These are phyloP conservation scores for Diadegma fenestrale DNA, from an alignment of 2,888 invertebrate species.

Conservation along the genomic window DNA sequence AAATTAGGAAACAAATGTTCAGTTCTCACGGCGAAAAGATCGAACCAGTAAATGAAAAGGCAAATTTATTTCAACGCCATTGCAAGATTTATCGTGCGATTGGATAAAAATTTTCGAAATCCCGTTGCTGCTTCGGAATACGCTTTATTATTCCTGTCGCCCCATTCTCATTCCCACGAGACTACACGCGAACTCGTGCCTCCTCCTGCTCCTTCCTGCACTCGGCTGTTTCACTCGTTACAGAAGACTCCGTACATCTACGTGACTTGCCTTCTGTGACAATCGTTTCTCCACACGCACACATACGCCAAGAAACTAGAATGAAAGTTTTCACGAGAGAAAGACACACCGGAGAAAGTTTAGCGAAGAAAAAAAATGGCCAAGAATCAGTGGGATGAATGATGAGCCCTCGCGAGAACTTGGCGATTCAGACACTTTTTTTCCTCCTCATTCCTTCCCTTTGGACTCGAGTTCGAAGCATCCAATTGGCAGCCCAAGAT, in stretches of 20 bases:
- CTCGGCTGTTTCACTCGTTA: constrained; percentile 39
- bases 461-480: not conserved
- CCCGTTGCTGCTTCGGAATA: constrained; percentile 41
- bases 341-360: constrained; percentile 60
- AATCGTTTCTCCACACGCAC: constrained; percentile 36
- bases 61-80: not conserved
- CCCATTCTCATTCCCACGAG: constrained; percentile 51
- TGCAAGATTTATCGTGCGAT: not conserved
- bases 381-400: constrained; percentile 33
- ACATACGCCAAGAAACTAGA: constrained; percentile 51
- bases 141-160: constrained; percentile 24
- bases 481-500: too few species aligned
- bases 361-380: constrained; percentile 45
- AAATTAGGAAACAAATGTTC: not conserved
- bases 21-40: not conserved
- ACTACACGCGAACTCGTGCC: constrained; percentile 35
- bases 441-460: not conserved
- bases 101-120: constrained; percentile 21
- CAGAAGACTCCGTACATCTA: constrained; percentile 50
- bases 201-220: not conserved
- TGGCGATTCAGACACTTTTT: not conserved
- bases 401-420: constrained; percentile 10
- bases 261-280: constrained; percentile 53
- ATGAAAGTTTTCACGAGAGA: constrained; percentile 65
- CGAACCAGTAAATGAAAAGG: not conserved